A percentile compares a stretch with the other conserved stretches of the same genome.
These are phyloP conservation scores for Malaclemys terrapin DNA, from an alignment of 2,113 vertebrate species.

Conservation along the genomic window DNA sequence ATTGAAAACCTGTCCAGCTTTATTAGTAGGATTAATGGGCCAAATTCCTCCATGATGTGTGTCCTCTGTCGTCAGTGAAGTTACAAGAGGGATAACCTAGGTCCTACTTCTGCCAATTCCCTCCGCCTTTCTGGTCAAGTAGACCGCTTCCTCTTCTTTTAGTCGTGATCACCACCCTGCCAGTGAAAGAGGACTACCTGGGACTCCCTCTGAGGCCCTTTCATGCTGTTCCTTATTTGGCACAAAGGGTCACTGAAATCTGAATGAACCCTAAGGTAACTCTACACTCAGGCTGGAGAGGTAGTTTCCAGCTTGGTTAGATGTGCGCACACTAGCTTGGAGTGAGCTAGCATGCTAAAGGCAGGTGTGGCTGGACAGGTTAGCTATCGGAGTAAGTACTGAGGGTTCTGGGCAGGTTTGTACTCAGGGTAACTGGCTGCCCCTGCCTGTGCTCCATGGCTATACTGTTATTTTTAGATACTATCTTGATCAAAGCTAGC, in stretches of 20 bases:
- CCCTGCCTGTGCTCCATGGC: no score
- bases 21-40: background rate
- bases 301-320: background rate
- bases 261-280: background rate
- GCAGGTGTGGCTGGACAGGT: background rate
- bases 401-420: background rate
- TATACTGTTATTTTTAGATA: background rate
- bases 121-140: background rate
- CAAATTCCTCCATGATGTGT: background rate
- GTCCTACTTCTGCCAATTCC: background rate
- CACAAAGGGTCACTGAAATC: background rate
- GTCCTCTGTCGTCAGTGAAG: background rate
- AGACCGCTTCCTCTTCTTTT: background rate
- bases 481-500: background rate
- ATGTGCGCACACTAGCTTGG: background rate
- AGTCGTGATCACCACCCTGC: rapidly evolving
- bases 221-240: background rate
- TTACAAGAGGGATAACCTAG: background rate
- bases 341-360: background rate
- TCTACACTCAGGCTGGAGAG: background rate
- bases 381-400: background rate
- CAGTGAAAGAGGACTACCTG: background rate
- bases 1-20: background rate
- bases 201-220: background rate
- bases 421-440: background rate